These are phyloP conservation scores for Lottia gigantea DNA, from an alignment of 2,888 invertebrate species.

Conservation along the genomic window DNA sequence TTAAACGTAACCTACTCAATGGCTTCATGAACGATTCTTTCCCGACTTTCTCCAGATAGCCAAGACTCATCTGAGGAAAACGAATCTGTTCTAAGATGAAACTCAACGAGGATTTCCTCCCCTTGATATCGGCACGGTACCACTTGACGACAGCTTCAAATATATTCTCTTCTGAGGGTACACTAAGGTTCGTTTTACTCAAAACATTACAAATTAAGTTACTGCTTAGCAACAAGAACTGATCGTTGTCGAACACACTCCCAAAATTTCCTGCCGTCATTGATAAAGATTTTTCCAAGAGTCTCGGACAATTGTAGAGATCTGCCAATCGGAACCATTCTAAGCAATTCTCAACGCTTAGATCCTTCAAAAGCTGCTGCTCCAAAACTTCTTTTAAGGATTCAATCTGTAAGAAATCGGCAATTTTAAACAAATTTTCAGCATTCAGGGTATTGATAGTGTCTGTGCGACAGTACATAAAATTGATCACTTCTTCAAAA, in stretches of 20 bases:
- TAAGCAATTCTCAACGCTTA: background rate
- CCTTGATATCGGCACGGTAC: background rate
- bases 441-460: background rate
- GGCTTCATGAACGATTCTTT: slow-evolving; percentile 1
- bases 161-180: background rate
- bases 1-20: background rate
- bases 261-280: background rate
- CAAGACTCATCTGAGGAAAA: background rate
- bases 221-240: background rate
- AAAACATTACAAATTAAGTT: background rate
- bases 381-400: background rate
- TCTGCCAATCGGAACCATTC: background rate
- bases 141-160: background rate
- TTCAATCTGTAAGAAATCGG: background rate
- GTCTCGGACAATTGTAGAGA: background rate
- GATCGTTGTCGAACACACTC: background rate
- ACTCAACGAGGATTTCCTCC: background rate
- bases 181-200: background rate
- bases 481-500: background rate
- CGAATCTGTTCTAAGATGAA: background rate
- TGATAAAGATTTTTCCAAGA: background rate
- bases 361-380: background rate
- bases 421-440: background rate
- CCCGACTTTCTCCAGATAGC: background rate
- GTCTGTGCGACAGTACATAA: background rate